Evolutionary conservation across 2,113 vertebrate species (phyloP), one percentile per base, ranked within the genome.

Genomic region (Neotragus moschatus): DNA sequence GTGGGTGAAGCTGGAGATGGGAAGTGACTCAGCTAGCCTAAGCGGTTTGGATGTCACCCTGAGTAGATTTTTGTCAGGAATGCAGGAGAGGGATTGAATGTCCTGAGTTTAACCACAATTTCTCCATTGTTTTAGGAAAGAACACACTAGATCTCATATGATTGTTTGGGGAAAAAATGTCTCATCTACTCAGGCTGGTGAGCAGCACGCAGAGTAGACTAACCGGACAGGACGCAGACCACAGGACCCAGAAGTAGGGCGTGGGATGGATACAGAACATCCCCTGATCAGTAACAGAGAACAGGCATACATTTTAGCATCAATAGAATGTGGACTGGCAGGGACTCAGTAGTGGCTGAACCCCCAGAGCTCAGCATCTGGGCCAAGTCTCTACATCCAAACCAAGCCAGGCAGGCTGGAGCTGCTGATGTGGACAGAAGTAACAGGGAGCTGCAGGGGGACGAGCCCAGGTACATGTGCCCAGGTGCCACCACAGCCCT

Each of bases 11-110:
- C 45, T 53, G 79, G 79, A 63, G 33, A 19, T 19, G 26, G 19
- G 12, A 26, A 45, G 4, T 7, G 49, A 60, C 79, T 91, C 75
- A 39, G 96, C 16, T 90, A 96, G 51, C 14, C 49, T 55, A n/a
- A 96, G 28, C 25, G 51, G 80, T 49, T 87, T 90, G 53, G 51
- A 89, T 16, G 15, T 45, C 92, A 92, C 73, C 90, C 92, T 58
- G 56, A 85, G 84, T 94, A 60, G 84, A 60, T 94, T 97, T 79
- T 94, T 73, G 84, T 96, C 88, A 66, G 96, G 63, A 96, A 97
- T 97, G 96, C n/a, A 53, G 60, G 60, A 93, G 63, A 97, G 7
- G 63, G 70, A 92, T 90, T 90, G 60, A 75, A 79, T 94, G 91
- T 82, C 96, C 94, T 95, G 49, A 88, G 93, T 90, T 56, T 88